Evolutionary conservation across 2,797 vertebrate species (phyloP).

Genomic region (Premnoplex brunnescens): DNA sequence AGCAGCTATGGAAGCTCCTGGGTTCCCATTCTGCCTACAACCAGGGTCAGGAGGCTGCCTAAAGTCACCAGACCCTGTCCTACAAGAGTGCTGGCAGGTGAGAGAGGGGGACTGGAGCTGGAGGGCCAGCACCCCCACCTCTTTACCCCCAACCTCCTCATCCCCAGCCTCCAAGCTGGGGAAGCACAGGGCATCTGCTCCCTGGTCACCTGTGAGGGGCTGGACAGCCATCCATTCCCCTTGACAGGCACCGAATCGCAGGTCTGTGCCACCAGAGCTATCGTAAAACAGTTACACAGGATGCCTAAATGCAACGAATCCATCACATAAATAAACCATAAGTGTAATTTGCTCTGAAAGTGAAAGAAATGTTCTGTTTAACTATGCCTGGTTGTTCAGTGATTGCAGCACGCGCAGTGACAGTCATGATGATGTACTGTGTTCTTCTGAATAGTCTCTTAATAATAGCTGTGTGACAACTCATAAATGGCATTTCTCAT

Average conservation of each 20-base stretch:
- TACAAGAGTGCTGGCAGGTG: not conserved
- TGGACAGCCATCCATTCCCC: not conserved
- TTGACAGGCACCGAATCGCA: accelerated
- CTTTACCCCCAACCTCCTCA: not conserved
- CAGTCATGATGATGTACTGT: not conserved
- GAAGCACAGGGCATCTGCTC: not conserved
- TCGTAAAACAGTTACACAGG: not conserved
- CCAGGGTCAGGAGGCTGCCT: not conserved
- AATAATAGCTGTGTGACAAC: constrained; percentile 17
- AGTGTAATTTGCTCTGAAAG: not conserved
- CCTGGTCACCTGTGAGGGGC: not conserved
- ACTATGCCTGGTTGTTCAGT: not conserved
- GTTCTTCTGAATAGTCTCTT: not conserved
- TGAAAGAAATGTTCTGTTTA: not conserved
- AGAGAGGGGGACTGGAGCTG: not conserved
- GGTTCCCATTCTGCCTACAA: not conserved
- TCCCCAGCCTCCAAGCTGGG: not conserved
- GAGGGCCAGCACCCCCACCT: not conserved
- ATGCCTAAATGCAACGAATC: not conserved
- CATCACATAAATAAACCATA: not conserved
- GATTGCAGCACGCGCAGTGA: not conserved
- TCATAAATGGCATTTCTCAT: constrained; percentile 18
- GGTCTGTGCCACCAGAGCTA: not conserved
- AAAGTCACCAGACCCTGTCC: not conserved
- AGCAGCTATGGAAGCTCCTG: not conserved